phyloP scores from a whole-genome alignment of 2,113 vertebrate genomes.

The Halcyon senegalensis region DNA sequence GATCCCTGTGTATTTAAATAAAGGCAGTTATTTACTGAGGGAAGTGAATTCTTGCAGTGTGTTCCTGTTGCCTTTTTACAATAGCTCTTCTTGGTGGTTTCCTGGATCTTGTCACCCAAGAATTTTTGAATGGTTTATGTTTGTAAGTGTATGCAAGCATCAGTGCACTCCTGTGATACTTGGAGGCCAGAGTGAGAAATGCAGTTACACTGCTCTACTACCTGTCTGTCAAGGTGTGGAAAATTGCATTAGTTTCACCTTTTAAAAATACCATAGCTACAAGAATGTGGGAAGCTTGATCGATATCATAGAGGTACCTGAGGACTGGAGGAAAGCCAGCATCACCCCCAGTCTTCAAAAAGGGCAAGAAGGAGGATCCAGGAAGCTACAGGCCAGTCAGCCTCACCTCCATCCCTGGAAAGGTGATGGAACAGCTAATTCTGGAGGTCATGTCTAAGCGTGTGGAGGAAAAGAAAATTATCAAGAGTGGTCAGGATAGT shows the following conservation, averaged over 20 bases:
- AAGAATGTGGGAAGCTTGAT: background rate
- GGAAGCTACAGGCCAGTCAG: background rate
- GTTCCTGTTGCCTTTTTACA: background rate
- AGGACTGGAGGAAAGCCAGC: background rate
- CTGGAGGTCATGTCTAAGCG: background rate
- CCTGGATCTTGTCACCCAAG: background rate
- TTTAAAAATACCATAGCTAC: background rate
- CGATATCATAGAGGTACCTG: background rate
- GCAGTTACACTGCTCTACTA: background rate
- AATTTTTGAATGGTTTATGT: background rate
- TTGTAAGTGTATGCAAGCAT: background rate
- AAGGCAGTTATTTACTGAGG: background rate
- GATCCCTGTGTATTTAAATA: background rate
- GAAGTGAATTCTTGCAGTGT: background rate
- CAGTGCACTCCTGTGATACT: background rate
- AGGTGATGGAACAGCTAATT: background rate
- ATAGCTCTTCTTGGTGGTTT: background rate
- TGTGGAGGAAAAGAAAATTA: no score
- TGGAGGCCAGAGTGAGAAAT: background rate
- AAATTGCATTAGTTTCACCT: background rate
- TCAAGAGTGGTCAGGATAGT: background rate
- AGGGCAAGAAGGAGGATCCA: no score
- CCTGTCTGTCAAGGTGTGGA: background rate
- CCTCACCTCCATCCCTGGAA: background rate
- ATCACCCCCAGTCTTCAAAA: no score